Conservation (phyloP, 2,113 vertebrate species). For the Phalacrocorax carbo region DNA sequence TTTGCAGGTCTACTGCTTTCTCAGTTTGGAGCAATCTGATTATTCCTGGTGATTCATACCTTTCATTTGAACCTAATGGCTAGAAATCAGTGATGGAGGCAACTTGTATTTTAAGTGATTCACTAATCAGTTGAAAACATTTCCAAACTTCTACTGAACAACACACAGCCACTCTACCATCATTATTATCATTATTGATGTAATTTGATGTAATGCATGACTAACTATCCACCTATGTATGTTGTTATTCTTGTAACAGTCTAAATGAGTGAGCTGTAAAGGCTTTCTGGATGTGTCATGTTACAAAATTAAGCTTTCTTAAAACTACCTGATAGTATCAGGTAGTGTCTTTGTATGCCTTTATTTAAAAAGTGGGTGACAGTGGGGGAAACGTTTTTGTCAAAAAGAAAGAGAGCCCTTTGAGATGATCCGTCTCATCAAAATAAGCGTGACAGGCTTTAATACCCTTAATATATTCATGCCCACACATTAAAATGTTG, state of each 20-base stretch:
- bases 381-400: conserved; percentile 14
- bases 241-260: conserved; percentile 48
- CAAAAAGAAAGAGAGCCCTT: conserved; percentile 50
- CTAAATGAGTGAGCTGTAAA: conserved; percentile 39
- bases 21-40: not conserved
- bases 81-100: not conserved
- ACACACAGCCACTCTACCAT: not conserved
- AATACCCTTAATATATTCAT: conserved; percentile 73
- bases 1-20: not conserved
- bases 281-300: conserved; percentile 47
- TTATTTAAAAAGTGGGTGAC: conserved; percentile 48
- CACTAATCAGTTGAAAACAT: conserved; percentile 32
- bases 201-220: conserved; percentile 22
- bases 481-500: conserved; percentile 69
- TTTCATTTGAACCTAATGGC: conserved; percentile 29
- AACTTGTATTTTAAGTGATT: conserved; percentile 31
- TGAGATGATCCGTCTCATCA: conserved; percentile 69
- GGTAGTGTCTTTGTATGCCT: conserved; percentile 5
- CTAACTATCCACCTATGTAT: conserved; percentile 60
- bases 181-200: conserved; percentile 6
- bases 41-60: conserved; percentile 18
- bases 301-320: conserved; percentile 65
- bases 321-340: conserved; percentile 42
- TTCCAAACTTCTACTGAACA: conserved; percentile 38
- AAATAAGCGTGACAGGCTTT: conserved; percentile 66